A percentile compares a stretch with the other conserved stretches of the same genome.
phyloP scores from a whole-genome alignment of 2,888 invertebrate species.

The Peribatodes rhomboidaria region DNA sequence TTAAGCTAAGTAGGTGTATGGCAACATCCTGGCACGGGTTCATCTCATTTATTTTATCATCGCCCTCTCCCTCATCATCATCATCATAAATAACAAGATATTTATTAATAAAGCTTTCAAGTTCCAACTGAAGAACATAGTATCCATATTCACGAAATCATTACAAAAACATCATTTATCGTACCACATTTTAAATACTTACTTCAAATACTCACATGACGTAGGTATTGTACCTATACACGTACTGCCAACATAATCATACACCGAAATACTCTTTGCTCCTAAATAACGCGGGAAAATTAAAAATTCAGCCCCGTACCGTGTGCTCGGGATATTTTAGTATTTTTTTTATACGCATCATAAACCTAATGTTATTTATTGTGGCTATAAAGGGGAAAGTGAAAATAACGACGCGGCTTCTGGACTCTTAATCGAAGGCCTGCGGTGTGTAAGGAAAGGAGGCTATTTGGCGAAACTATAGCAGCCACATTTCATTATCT shows the following conservation, averaged over 20 bases:
- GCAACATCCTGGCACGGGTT: too few species aligned
- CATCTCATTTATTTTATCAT: too few species aligned
- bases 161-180: too few species aligned
- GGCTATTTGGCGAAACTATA: conserved; percentile 8
- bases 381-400: conserved; percentile 51
- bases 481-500: not conserved
- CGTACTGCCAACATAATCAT: not conserved
- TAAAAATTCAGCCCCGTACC: conserved; percentile 45
- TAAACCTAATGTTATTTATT: conserved; percentile 56
- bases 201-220: not conserved
- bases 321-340: conserved; percentile 39
- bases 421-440: conserved; percentile 40
- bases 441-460: conserved; percentile 4
- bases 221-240: not conserved
- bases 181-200: conserved; percentile 5
- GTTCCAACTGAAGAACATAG: too few species aligned
- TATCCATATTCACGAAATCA: too few species aligned
- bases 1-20: too few species aligned
- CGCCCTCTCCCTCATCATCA: too few species aligned
- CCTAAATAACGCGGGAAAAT: conserved; percentile 36
- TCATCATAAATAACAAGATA: too few species aligned
- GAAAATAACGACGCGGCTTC: conserved; percentile 48
- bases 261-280: conserved; percentile 30
- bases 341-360: conserved; percentile 52
- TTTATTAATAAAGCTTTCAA: too few species aligned